Conservation (phyloP, 1,140 invertebrate genomes). For the Eulimnadia texana region DNA sequence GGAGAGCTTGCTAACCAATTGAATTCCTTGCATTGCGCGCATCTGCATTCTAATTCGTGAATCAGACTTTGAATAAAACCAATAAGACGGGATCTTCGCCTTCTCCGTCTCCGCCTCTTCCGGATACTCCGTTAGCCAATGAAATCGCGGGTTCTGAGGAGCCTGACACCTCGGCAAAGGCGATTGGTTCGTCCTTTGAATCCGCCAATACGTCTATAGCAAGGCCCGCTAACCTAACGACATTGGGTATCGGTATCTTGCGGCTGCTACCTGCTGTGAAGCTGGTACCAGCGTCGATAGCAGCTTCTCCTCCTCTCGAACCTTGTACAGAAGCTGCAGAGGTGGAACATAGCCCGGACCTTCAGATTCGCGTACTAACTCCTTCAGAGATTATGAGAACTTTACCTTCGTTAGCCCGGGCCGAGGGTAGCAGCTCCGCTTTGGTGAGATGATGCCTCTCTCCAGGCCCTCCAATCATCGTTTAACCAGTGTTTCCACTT, state of each 20-base stretch:
- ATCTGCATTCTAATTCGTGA: no score
- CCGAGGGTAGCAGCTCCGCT: slow-evolving; percentile 21
- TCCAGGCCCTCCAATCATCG: no score
- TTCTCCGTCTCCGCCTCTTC: background rate
- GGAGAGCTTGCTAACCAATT: no score
- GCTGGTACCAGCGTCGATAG: background rate
- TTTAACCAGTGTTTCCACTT: no score
- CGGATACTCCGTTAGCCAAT: background rate
- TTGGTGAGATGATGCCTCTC: background rate
- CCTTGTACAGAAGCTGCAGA: background rate
- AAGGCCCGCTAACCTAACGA: background rate
- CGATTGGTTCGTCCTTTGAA: no score
- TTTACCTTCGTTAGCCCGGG: slow-evolving; percentile 58
- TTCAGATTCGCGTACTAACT: slow-evolving; percentile 60
- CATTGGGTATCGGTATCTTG: background rate
- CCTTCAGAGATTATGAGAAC: slow-evolving; percentile 74
- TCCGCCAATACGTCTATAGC: no score
- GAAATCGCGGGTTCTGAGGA: background rate
- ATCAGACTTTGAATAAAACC: background rate
- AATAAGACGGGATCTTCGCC: background rate
- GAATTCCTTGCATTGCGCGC: no score
- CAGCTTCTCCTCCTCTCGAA: background rate
- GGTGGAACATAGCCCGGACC: background rate
- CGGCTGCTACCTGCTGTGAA: background rate
- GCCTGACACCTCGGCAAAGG: background rate